Base-by-base conservation (phyloP, 2,113 vertebrate species). In the Orycteropus afer region DNA sequence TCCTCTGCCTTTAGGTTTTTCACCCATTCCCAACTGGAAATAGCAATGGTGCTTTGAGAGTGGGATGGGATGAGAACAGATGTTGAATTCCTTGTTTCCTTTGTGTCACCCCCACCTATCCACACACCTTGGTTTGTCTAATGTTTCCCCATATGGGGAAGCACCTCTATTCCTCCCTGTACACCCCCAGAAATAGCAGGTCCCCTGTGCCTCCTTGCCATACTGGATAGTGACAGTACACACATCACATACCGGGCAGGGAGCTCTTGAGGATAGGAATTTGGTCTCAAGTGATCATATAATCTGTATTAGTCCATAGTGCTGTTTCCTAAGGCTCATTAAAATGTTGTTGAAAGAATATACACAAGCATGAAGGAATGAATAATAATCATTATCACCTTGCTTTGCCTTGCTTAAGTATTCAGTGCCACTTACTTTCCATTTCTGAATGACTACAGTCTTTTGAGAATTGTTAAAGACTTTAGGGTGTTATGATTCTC, bases 401-500 rank as follows among this genome's bases (percentile, higher is more conserved):
- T 29, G 49, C 3, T 79, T 89, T 93, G 73, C 71, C 67, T 90
- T 95, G 47, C 25, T 89, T 69, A n/a, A 73, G 76, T 49, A 71
- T 4, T 80, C 84, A 86, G 53, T 23, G 15, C 71, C 74, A 85
- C 9, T 95, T 97, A 91, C 79, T 40, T 61, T 87, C 89, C 80
- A 8, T 57, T 92, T 89, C 94, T 95, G 90, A 57, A 67, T 73
- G 78, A 10, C 74, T 59, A 53, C 91, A 74, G 25, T 13, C 79
- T 69, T 89, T 69, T 80, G 96, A 86, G 95, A 97, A 96, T 94
- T 61, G 94, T 61, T 95, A 95, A 93, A 91, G 73, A 96, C 82
- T 27, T 84, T 78, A 18, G 9, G 53, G 51, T 11, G 0, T 95
- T 78, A 95, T 29, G 74, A 93, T 96, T 97, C 92, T 96, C 91